phyloP scores from a whole-genome alignment of 2,797 vertebrate genomes.

The Sphenodon punctatus region DNA sequence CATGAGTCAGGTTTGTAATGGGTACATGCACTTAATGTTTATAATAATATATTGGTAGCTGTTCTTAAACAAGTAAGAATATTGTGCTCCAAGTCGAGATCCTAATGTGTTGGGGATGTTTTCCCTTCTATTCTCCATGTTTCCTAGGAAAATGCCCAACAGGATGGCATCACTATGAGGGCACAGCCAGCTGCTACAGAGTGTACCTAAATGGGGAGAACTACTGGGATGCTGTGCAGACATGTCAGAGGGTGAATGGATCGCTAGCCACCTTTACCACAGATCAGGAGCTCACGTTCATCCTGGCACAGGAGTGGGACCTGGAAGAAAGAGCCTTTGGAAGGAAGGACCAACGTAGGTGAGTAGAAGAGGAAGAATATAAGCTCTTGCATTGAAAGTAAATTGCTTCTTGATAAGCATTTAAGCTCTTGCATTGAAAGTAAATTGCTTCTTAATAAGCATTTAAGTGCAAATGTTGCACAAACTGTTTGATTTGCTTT shows the following conservation, averaged over 20 bases:
- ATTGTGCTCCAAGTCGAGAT: slow-evolving; percentile 26
- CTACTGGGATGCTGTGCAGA: slow-evolving; percentile 98
- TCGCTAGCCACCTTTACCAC: slow-evolving; percentile 95
- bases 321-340: slow-evolving; percentile 89
- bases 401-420: background rate
- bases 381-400: fast-evolving
- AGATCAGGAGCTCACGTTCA: slow-evolving; percentile 95
- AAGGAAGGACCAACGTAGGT: slow-evolving; percentile 92
- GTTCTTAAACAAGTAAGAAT: background rate
- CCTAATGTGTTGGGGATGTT: slow-evolving; percentile 75
- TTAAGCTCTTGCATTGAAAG: fast-evolving
- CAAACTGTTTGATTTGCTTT: background rate
- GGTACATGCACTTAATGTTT: too few relatives aligned
- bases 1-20: too few relatives aligned
- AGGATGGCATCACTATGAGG: slow-evolving; percentile 98
- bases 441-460: background rate
- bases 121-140: slow-evolving; percentile 78
- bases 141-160: slow-evolving; percentile 94
- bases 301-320: slow-evolving; percentile 94
- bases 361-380: slow-evolving; percentile 53
- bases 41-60: too few relatives aligned
- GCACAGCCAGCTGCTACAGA: slow-evolving; percentile 96
- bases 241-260: slow-evolving; percentile 93
- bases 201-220: slow-evolving; percentile 93
- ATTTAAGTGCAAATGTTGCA: background rate